Percentiles rank a stretch among this genome's conserved stretches.
phyloP scores from a whole-genome alignment of 2,113 vertebrate genomes.

The Rhadina sibilatrix region DNA sequence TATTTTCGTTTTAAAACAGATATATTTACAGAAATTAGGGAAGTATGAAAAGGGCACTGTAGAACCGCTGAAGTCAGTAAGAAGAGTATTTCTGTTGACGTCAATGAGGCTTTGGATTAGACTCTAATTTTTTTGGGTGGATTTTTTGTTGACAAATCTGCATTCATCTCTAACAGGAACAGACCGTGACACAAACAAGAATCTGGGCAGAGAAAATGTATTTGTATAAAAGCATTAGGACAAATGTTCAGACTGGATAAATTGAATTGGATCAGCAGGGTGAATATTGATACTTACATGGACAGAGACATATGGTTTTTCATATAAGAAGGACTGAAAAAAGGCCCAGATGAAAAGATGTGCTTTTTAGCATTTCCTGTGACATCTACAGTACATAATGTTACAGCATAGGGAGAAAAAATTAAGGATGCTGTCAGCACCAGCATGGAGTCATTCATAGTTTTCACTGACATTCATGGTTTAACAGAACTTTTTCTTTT shows the following conservation, averaged over 20 bases:
- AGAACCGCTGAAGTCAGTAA: neutral
- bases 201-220: neutral
- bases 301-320: neutral
- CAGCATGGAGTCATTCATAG: neutral
- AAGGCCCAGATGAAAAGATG: neutral
- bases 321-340: neutral
- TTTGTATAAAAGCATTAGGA: neutral
- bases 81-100: conserved; percentile 20
- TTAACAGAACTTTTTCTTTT: neutral
- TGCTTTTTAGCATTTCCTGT: conserved; percentile 6
- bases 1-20: neutral
- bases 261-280: conserved; percentile 11
- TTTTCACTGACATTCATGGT: neutral
- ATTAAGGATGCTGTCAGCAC: neutral
- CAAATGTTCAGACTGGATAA: neutral
- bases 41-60: neutral
- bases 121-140: neutral
- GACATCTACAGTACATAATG: neutral
- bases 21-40: neutral
- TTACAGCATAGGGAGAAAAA: neutral
- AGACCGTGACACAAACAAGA: conserved; percentile 19
- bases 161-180: conserved; percentile 16
- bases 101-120: conserved; percentile 57
- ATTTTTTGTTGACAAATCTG: conserved; percentile 47
- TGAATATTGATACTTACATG: neutral